phyloP scores from a whole-genome alignment of 2,888 invertebrate species.

The Oligia strigilis region DNA sequence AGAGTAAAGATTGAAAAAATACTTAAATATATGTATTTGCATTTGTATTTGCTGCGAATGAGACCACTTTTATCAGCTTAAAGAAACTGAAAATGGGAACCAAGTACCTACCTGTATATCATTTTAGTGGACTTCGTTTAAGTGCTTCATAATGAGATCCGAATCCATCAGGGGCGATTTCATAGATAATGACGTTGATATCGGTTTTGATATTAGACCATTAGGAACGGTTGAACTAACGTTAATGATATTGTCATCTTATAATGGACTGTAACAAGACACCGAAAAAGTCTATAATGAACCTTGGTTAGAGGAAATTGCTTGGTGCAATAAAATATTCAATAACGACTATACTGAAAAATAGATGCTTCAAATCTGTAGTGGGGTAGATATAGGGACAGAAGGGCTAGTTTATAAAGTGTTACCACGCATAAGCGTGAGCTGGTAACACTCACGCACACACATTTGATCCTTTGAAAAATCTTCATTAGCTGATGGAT shows the following conservation, averaged over 20 bases:
- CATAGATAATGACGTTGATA: conserved; percentile 1
- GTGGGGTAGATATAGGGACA: background rate
- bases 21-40: background rate
- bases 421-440: background rate
- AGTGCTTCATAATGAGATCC: background rate
- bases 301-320: conserved; percentile 1
- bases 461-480: background rate
- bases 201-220: conserved; percentile 13
- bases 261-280: conserved; percentile 16
- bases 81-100: background rate
- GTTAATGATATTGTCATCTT: conserved; percentile 21
- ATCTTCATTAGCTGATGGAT: conserved; percentile 26
- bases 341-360: conserved; percentile 2
- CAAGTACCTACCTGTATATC: background rate
- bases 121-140: background rate
- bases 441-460: too few relatives aligned
- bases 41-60: background rate
- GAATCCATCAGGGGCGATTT: conserved; percentile 14
- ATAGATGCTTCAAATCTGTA: background rate
- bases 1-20: background rate
- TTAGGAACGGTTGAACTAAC: conserved; percentile 26
- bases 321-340: conserved; percentile 18
- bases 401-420: background rate
- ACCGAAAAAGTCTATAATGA: conserved; percentile 18
- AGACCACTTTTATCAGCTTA: background rate